Evolutionary conservation across 1,140 invertebrate species (phyloP).

Genomic region (Whitmania pigra): DNA sequence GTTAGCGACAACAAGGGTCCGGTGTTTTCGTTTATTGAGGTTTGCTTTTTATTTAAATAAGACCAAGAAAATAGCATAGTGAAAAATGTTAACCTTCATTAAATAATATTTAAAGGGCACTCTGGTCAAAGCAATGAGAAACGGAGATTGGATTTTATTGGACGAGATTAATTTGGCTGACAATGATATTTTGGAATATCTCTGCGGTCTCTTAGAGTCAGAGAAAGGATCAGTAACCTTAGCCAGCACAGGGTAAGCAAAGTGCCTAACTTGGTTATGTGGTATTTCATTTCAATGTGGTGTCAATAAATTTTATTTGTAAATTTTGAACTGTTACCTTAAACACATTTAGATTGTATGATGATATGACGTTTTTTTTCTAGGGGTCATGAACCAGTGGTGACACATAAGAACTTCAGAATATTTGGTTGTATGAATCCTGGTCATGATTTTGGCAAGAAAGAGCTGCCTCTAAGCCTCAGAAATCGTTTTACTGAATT

Average conservation of each 20-base stretch:
- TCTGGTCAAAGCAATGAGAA: conserved; percentile 72
- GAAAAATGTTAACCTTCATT: no score
- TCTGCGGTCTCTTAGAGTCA: conserved; percentile 75
- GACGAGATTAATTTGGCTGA: conserved; percentile 96
- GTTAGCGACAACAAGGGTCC: no score
- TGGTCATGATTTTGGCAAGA: conserved; percentile 94
- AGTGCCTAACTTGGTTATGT: no score
- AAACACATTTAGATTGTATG: no score
- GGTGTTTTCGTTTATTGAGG: no score
- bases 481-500: conserved; percentile 91
- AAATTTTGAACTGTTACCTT: no score
- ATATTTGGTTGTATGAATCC: conserved; percentile 99
- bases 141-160: conserved; percentile 83
- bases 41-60: no score
- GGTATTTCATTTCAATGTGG: no score
- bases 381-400: conserved; percentile 51
- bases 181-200: conserved; percentile 85
- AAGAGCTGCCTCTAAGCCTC: conserved; percentile 77
- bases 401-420: conserved; percentile 74
- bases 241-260: conserved; percentile 68
- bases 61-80: no score
- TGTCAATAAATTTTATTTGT: no score
- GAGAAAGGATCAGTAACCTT: conserved; percentile 63
- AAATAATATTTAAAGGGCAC: conserved; percentile 50
- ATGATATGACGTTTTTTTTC: no score